Evolutionary conservation across 2,888 invertebrate genomes (phyloP), one percentile per base, ranked within the genome.

Genomic region (Sminthurides aquaticus): DNA sequence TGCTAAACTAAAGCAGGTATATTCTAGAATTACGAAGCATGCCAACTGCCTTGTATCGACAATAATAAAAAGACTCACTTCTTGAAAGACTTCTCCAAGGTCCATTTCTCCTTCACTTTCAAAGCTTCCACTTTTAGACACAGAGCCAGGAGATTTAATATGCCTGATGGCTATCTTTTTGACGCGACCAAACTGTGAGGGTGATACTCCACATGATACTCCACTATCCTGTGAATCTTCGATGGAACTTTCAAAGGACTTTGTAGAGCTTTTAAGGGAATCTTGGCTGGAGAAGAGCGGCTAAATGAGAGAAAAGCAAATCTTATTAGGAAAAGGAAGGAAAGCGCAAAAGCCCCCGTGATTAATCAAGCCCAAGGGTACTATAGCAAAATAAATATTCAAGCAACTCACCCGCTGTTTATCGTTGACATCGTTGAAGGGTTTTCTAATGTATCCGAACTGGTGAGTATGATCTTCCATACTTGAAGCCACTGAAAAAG

Each of bases 71-170:
- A 43, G 43, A 43, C 43, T 43, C 8, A 43, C 43, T 18, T 43
- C 43, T 11, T 8, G 11, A 43, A 43, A 43, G 43, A 11, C 43
- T 25, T 49, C 49, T 24, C 27, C 60, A n/a, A 60, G 20, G 2
- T 60, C 54, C 60, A 60, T 60, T n/a, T 60, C 60, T 49, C 48
- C 60, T n/a, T 49, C 60, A 49, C 60, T 60, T 26, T 60, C 60
- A 48, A 49, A 48, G 27, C 60, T 60, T 26, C 11, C 22, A 18
- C 25, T n/a, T 25, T 48, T 48, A 2, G 48, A 26, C 8, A 5
- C 34, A n/a, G n/a, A n/a, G 22, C 20, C 3, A 15, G 43, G n/a
- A 2, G 60, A 43, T 43, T 43, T 43, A 18, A 43, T 8, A 2
- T 20, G 49, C 48, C 60, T 3, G 26, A 43, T 49, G 1, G 60